Percentiles rank a stretch among this genome's conserved stretches.
Conservation (phyloP, 2,113 vertebrate genomes). For the Neotragus pygmaeus region DNA sequence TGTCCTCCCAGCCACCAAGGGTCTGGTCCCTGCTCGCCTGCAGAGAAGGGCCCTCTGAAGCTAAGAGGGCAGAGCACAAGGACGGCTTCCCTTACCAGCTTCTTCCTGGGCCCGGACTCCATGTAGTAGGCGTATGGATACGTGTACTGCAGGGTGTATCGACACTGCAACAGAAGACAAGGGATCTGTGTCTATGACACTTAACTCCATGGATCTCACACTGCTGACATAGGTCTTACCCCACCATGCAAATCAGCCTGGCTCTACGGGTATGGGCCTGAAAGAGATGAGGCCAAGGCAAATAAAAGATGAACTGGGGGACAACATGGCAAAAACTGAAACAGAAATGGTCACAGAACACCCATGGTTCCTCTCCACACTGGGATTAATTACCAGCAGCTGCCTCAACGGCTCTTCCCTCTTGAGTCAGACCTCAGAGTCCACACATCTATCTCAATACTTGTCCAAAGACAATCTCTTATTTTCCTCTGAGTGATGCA, state of each 20-base stretch:
- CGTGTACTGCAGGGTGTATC: conserved; percentile 98
- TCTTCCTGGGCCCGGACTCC: conserved; percentile 98
- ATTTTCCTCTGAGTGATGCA: not conserved
- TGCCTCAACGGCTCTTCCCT: not conserved
- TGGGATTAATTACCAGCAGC: not conserved
- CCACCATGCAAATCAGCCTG: not conserved
- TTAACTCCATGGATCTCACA: not conserved
- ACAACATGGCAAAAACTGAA: not conserved
- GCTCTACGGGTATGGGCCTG: not conserved
- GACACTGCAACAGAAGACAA: conserved; percentile 85
- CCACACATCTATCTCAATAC: conserved; percentile 17
- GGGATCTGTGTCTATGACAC: not conserved
- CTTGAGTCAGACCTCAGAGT: not conserved
- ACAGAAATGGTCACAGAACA: not conserved
- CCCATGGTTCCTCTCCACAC: not conserved
- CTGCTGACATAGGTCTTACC: not conserved
- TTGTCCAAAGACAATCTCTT: conserved; percentile 1
- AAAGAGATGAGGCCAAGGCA: not conserved
- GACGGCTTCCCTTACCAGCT: conserved; percentile 87
- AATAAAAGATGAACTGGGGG: not conserved
- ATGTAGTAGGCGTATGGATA: conserved; percentile 99
- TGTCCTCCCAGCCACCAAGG: not conserved
- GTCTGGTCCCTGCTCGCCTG: not conserved
- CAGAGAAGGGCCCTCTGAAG: not conserved
- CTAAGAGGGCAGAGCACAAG: not conserved